phyloP scores from a whole-genome alignment of 2,797 vertebrate species.

The Phoeniculus purpureus region DNA sequence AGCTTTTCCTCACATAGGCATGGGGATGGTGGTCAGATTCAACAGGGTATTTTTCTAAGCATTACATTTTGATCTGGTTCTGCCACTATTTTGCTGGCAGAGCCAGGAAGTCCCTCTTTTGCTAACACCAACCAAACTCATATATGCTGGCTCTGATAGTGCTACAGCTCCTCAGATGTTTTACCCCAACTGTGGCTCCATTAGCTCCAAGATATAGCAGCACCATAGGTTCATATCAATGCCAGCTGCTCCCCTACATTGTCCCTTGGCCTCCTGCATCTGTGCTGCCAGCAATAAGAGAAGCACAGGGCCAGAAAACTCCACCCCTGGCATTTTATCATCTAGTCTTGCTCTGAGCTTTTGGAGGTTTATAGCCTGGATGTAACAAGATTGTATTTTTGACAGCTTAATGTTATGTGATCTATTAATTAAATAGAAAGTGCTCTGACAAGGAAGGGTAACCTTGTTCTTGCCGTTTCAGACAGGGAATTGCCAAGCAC shows the following conservation, averaged over 20 bases:
- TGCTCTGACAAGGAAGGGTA: neutral
- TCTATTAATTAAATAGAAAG: slow-evolving; percentile 4
- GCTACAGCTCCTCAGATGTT: neutral
- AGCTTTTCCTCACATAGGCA: neutral
- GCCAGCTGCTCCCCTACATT: neutral
- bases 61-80: neutral
- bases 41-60: neutral
- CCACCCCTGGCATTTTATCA: neutral
- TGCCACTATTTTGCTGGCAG: neutral
- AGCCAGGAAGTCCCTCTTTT: neutral
- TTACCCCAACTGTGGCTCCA: neutral
- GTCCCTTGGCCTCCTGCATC: neutral
- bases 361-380: neutral
- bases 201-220: accelerated
- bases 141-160: neutral
- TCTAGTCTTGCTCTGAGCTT: neutral
- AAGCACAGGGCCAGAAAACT: neutral
- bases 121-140: neutral
- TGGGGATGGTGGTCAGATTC: neutral
- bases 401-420: neutral
- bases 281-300: accelerated
- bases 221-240: accelerated
- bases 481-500: neutral
- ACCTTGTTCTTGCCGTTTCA: neutral
- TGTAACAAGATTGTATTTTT: slow-evolving; percentile 8